phyloP scores from a whole-genome alignment of 1,140 invertebrate genomes.

The Zeugodacus cucurbitae region DNA sequence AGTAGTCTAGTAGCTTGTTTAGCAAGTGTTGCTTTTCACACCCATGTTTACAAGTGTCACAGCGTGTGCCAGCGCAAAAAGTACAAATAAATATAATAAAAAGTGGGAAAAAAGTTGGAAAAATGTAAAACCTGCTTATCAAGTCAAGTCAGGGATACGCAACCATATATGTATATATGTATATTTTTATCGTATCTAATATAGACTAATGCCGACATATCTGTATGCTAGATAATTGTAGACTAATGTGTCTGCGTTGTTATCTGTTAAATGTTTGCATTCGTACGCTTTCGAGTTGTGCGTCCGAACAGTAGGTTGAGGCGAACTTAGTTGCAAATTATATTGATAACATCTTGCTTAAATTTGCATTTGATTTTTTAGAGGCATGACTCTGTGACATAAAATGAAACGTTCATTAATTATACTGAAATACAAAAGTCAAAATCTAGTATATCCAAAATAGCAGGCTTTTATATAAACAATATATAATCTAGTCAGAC shows the following conservation, averaged over 20 bases:
- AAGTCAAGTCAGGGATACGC: not conserved
- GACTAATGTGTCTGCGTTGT: not conserved
- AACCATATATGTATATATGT: not conserved
- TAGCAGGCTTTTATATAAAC: too few relatives aligned
- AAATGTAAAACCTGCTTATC: not conserved
- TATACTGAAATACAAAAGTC: too few relatives aligned
- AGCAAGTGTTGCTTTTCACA: conserved; percentile 4
- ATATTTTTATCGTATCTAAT: not conserved
- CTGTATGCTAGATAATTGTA: not conserved
- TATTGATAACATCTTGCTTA: too few relatives aligned
- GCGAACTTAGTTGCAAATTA: not conserved
- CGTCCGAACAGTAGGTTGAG: not conserved
- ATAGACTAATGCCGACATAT: not conserved
- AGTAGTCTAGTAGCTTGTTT: not conserved
- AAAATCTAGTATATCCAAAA: too few relatives aligned
- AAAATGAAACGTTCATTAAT: too few relatives aligned
- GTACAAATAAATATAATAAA: not conserved
- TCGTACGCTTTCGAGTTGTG: not conserved
- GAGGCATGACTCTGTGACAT: too few relatives aligned
- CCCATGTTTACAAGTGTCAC: conserved; percentile 23
- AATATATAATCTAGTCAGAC: too few relatives aligned
- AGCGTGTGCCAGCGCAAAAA: not conserved
- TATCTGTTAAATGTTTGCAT: not conserved
- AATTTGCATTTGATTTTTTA: too few relatives aligned
- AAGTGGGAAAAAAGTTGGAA: too few relatives aligned